phyloP scores from a whole-genome alignment of 92 coral and sea anemone species.

The Paramuricea clavata region DNA sequence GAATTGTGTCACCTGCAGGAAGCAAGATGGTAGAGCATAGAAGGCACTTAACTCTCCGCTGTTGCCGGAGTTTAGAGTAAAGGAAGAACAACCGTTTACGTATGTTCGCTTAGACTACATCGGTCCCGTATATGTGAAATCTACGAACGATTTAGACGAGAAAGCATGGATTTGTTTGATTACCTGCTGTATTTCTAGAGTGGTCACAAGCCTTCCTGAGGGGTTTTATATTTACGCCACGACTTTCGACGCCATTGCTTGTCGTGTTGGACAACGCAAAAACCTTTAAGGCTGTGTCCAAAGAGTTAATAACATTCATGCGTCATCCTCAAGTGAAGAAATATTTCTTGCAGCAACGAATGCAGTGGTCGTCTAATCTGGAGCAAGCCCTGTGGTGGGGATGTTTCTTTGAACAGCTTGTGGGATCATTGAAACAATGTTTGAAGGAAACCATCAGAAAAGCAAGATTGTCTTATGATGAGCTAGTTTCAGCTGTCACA shows the following conservation, averaged over 20 bases:
- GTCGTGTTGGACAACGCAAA: constrained; percentile 64
- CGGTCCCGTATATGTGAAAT: constrained; percentile 58
- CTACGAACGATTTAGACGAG: constrained; percentile 17
- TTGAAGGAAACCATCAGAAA: constrained; percentile 62
- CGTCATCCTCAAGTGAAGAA: constrained; percentile 33
- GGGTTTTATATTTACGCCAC: constrained; percentile 55
- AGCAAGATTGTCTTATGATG: constrained; percentile 63
- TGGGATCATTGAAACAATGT: constrained; percentile 58
- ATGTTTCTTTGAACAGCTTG: constrained; percentile 64
- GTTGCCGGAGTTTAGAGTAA: constrained; percentile 65
- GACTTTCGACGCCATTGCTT: constrained; percentile 42
- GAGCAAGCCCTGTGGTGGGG: constrained; percentile 78
- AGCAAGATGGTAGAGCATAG: constrained; percentile 54
- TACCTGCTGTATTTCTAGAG: constrained; percentile 64
- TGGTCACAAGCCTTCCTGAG: constrained; percentile 58
- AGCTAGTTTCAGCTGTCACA: constrained; percentile 51
- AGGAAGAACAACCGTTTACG: constrained; percentile 53
- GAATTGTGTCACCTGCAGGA: constrained; percentile 59
- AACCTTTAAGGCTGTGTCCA: constrained; percentile 64
- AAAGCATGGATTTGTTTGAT: constrained; percentile 66
- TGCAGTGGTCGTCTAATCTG: constrained; percentile 63
- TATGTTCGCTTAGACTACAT: constrained; percentile 59
- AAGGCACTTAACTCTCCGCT: constrained; percentile 49
- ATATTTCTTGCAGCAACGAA: constrained; percentile 43
- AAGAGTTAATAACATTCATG: constrained; percentile 30